phyloP scores from a whole-genome alignment of 2,797 vertebrate genomes.

The Epinephelus coioides region DNA sequence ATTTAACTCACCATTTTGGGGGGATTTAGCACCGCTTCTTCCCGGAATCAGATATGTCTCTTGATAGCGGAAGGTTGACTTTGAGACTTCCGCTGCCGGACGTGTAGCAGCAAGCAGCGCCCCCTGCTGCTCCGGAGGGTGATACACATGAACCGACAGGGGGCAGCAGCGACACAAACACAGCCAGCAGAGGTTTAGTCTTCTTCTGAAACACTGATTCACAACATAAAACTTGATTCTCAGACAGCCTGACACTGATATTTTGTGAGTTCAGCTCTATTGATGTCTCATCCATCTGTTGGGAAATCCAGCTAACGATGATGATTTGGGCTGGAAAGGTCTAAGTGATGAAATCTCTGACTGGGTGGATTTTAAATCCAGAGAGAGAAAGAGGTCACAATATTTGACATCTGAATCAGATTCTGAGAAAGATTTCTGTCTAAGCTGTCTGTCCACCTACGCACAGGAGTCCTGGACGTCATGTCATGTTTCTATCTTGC shows the following conservation, averaged over 20 bases:
- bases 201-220: not conserved
- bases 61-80: not conserved
- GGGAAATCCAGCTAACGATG: constrained; percentile 25
- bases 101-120: constrained; percentile 29
- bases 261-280: not conserved
- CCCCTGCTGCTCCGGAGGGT: constrained; percentile 62
- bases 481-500: not conserved
- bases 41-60: fast-evolving
- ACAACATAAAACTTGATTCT: not conserved
- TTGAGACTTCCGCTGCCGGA: fast-evolving
- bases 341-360: constrained; percentile 12
- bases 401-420: constrained; percentile 28
- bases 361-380: constrained; percentile 29
- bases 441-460: not conserved
- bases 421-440: not conserved
- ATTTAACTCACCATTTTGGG: constrained; percentile 73
- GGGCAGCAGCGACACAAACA: constrained; percentile 56
- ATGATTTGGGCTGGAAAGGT: constrained; percentile 5
- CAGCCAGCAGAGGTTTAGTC: too few species aligned
- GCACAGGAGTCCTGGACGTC: not conserved
- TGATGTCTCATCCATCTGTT: constrained; percentile 13
- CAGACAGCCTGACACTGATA: too few species aligned
- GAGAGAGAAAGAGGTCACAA: constrained; percentile 9
- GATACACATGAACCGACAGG: constrained; percentile 26
- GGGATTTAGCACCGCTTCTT: not conserved